Conservation (phyloP, 2,888 invertebrate genomes). For the Axea sp. region DNA sequence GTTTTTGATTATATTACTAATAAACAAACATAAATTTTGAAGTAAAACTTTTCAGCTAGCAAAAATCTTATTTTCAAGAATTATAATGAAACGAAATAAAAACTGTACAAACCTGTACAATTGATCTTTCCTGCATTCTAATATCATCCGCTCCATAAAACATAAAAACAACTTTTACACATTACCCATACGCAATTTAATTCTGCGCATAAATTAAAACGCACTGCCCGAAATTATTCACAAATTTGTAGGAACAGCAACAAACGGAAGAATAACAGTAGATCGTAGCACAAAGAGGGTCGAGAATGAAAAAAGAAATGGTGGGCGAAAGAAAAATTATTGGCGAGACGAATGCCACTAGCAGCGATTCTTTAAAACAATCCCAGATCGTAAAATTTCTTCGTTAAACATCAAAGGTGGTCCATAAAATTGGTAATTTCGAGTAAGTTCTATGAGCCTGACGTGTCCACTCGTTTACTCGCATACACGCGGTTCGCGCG, state of each 20-base stretch:
- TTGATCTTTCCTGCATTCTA: slow-evolving; percentile 30
- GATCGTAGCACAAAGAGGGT: slow-evolving; percentile 20
- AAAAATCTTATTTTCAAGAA: too few species aligned
- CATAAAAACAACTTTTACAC: slow-evolving; percentile 46
- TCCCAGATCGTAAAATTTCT: slow-evolving; percentile 77
- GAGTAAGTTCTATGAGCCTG: slow-evolving; percentile 66
- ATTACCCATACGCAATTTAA: slow-evolving; percentile 50
- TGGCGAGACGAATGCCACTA: slow-evolving; percentile 69
- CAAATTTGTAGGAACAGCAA: slow-evolving; percentile 54
- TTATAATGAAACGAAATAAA: too few species aligned
- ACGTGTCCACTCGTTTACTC: slow-evolving; percentile 37
- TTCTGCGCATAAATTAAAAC: slow-evolving; percentile 49
- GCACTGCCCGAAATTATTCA: slow-evolving; percentile 47
- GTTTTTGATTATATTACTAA: too few species aligned
- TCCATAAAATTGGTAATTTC: slow-evolving; percentile 78
- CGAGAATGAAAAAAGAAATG: slow-evolving; percentile 45
- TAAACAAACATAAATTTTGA: too few species aligned
- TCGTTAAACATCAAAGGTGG: slow-evolving; percentile 78
- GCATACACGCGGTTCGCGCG: neutral
- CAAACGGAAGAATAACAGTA: slow-evolving; percentile 39
- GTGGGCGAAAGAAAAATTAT: slow-evolving; percentile 71
- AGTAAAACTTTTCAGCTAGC: too few species aligned
- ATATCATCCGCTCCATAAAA: slow-evolving; percentile 40
- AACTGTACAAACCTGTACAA: slow-evolving; percentile 4
- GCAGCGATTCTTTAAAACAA: slow-evolving; percentile 76